phyloP scores from a whole-genome alignment of 2,888 invertebrate species.

The Keiferia lycopersicella region DNA sequence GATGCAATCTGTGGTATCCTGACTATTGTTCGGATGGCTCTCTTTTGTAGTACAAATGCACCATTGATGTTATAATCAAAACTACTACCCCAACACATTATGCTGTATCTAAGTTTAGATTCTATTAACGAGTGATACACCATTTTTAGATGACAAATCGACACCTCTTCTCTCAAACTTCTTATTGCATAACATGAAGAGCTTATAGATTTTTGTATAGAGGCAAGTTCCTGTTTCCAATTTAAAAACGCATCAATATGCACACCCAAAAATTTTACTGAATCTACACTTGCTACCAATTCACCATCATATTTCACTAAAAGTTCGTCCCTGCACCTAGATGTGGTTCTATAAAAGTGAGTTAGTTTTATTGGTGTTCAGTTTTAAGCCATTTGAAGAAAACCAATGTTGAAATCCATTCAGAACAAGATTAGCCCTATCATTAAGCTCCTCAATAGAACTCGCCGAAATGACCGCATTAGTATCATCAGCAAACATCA shows the following conservation, averaged over 20 bases:
- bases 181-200: constrained; percentile 28
- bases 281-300: neutral
- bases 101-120: constrained; percentile 29
- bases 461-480: constrained; percentile 13
- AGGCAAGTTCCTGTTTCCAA: constrained; percentile 3
- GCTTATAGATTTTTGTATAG: constrained; percentile 20
- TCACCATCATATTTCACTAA: neutral
- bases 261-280: neutral
- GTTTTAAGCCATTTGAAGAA: neutral
- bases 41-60: constrained; percentile 18
- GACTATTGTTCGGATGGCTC: constrained; percentile 13
- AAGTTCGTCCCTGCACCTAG: neutral
- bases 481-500: constrained; percentile 22
- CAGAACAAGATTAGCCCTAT: neutral
- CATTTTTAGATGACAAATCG: constrained; percentile 24
- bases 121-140: constrained; percentile 29
- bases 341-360: neutral
- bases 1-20: constrained; percentile 14
- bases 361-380: constrained; percentile 9
- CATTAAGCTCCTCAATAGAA: neutral
- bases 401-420: neutral
- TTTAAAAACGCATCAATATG: neutral
- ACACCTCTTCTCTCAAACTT: constrained; percentile 27
- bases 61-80: constrained; percentile 18
- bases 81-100: constrained; percentile 28